Percentiles rank a stretch among this genome's conserved stretches.
phyloP scores from a whole-genome alignment of 2,797 vertebrate species.

The Eulemur coronatus region DNA sequence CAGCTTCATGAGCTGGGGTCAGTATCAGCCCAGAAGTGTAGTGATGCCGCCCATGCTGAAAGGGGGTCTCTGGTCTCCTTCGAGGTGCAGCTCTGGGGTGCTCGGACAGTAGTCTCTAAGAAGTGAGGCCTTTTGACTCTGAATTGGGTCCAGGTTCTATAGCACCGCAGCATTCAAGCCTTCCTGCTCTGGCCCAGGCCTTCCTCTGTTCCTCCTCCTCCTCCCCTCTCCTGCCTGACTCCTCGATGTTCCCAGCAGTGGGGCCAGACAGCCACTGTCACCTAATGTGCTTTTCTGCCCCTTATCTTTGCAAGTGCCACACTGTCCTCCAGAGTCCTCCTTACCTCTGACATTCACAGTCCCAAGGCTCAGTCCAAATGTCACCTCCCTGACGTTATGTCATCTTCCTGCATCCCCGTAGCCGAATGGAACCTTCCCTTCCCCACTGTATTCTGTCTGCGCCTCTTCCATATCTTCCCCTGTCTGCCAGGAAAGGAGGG shows the following conservation, averaged over 20 bases:
- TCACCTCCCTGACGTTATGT: not conserved
- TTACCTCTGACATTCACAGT: not conserved
- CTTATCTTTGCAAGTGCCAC: rapidly evolving
- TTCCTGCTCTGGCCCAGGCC: not conserved
- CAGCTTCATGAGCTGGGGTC: not conserved
- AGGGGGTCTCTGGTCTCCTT: not conserved
- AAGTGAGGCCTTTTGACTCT: not conserved
- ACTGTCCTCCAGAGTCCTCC: not conserved
- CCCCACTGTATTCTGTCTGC: not conserved
- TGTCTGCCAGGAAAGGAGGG: not conserved
- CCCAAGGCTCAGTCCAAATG: not conserved
- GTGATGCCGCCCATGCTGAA: not conserved
- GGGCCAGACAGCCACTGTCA: rapidly evolving
- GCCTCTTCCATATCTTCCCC: not conserved
- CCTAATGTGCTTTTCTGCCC: rapidly evolving
- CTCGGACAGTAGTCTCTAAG: not conserved
- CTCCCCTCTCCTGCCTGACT: not conserved
- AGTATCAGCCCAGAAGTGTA: not conserved
- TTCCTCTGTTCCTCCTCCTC: not conserved
- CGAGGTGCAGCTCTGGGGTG: not conserved
- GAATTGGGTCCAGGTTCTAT: not conserved
- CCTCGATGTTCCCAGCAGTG: not conserved
- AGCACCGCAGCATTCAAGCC: rapidly evolving
- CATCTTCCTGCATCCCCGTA: too few relatives aligned
- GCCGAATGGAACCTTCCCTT: not conserved